A percentile compares a stretch with the other conserved stretches of the same genome.
Conservation (phyloP, 2,888 invertebrate genomes). For the Drosophila ezoana region DNA sequence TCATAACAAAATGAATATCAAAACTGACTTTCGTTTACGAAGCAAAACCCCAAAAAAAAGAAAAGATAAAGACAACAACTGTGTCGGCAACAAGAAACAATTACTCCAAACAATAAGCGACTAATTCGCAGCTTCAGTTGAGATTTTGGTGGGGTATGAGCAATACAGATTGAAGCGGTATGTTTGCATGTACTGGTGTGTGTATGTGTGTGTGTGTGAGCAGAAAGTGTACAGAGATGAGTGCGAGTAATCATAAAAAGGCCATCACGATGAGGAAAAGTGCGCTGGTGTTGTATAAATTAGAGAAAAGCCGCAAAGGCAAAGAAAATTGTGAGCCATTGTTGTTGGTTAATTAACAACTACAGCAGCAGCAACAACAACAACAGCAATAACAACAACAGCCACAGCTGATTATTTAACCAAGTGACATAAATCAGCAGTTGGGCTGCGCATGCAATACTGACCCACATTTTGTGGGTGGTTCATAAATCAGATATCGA, state of each 20-base stretch:
- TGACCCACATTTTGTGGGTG: conserved; percentile 64
- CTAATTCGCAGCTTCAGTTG: conserved; percentile 71
- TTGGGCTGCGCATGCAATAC: conserved; percentile 34
- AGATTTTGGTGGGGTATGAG: conserved; percentile 50
- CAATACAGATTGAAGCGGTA: conserved; percentile 21
- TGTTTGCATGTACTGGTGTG: conserved; percentile 1
- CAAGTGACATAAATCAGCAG: conserved; percentile 70
- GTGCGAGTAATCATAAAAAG: conserved; percentile 72
- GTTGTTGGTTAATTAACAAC: conserved; percentile 66
- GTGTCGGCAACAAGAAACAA: conserved; percentile 69
- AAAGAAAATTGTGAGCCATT: conserved; percentile 56
- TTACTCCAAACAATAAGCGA: conserved; percentile 76
- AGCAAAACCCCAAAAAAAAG: conserved; percentile 28
- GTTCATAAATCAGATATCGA: conserved; percentile 50
- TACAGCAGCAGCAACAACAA: conserved; percentile 23
- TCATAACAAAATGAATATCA: conserved; percentile 69
- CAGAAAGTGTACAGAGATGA: conserved; percentile 47
- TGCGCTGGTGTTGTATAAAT: conserved; percentile 54
- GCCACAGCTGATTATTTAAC: conserved; percentile 68
- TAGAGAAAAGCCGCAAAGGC: conserved; percentile 56
- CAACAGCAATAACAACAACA: conserved; percentile 10
- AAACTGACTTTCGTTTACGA: conserved; percentile 72
- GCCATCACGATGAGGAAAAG: conserved; percentile 70
- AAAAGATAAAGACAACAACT: conserved; percentile 23
- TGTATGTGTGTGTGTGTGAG: conserved; percentile 15